A percentile compares a stretch with the other conserved stretches of the same genome.
phyloP scores from a whole-genome alignment of 2,113 vertebrate genomes.

The Chiloscyllium plagiosum region DNA sequence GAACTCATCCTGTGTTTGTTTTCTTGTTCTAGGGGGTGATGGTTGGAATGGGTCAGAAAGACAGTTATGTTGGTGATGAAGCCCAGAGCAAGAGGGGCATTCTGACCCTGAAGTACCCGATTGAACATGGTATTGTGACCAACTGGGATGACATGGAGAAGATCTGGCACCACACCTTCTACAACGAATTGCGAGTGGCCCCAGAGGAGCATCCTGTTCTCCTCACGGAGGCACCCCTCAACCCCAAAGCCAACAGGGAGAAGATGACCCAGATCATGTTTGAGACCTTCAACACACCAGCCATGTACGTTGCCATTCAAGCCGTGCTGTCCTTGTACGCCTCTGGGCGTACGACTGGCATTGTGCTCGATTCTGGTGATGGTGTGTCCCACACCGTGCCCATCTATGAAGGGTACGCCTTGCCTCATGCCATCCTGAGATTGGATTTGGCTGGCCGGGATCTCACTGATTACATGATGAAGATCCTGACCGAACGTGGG shows the following conservation, averaged over 20 bases:
- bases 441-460: too few relatives aligned
- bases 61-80: slow-evolving; percentile 24
- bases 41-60: slow-evolving; percentile 35
- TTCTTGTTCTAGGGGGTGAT: slow-evolving; percentile 49
- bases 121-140: slow-evolving; percentile 14
- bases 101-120: slow-evolving; percentile 28
- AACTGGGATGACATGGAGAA: slow-evolving; percentile 35
- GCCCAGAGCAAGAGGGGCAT: slow-evolving; percentile 32
- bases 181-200: slow-evolving; percentile 28
- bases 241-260: slow-evolving; percentile 31
- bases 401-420: too few relatives aligned
- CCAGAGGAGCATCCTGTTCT: slow-evolving; percentile 31
- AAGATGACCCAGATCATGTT: slow-evolving; percentile 34
- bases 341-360: slow-evolving; percentile 50
- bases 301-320: slow-evolving; percentile 42
- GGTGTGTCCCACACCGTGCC: too few relatives aligned
- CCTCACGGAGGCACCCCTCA: slow-evolving; percentile 27
- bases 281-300: slow-evolving; percentile 58
- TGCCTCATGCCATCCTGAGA: too few relatives aligned
- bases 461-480: too few relatives aligned
- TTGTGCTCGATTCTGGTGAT: slow-evolving; percentile 48
- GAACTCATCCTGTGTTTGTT: slow-evolving; percentile 40
- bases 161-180: slow-evolving; percentile 32
- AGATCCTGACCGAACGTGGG: too few relatives aligned
- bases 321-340: slow-evolving; percentile 27